phyloP scores from a whole-genome alignment of 2,888 invertebrate species.

The Habroteleia sp. region DNA sequence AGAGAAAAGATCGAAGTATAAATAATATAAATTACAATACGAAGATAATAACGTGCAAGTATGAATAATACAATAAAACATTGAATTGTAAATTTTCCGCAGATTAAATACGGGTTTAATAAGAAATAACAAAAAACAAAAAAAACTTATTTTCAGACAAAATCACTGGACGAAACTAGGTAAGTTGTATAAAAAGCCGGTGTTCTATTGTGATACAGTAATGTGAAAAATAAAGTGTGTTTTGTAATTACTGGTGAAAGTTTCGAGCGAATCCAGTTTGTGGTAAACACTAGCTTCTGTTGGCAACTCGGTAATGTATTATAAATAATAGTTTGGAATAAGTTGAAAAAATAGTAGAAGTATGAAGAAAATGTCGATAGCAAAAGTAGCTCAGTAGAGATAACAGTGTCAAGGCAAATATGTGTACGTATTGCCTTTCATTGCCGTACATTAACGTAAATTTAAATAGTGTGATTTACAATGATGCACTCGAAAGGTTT shows the following conservation, averaged over 20 bases:
- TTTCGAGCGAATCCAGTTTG: slow-evolving; percentile 25
- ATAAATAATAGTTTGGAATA: slow-evolving; percentile 37
- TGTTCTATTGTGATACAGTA: slow-evolving; percentile 5
- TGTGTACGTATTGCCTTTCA: slow-evolving; percentile 22
- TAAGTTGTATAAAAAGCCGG: too few relatives aligned
- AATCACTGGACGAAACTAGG: too few relatives aligned
- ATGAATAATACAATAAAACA: too few relatives aligned
- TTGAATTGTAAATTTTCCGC: too few relatives aligned
- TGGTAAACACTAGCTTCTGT: slow-evolving; percentile 14
- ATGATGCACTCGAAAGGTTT: slow-evolving; percentile 15
- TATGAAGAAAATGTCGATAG: slow-evolving; percentile 19
- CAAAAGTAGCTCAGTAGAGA: slow-evolving; percentile 10
- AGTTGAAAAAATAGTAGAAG: slow-evolving; percentile 21
- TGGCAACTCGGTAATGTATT: slow-evolving; percentile 13
- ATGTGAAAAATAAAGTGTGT: slow-evolving; percentile 38
- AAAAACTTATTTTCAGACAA: too few relatives aligned
- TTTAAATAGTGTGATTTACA: slow-evolving; percentile 33
- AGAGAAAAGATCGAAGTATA: too few relatives aligned
- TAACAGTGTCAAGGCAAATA: slow-evolving; percentile 31
- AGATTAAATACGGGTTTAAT: too few relatives aligned
- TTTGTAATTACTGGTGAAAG: slow-evolving; percentile 41
- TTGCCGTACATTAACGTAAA: slow-evolving; percentile 15
- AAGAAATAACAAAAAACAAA: too few relatives aligned
- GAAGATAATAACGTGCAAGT: too few relatives aligned
- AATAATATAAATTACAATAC: too few relatives aligned